These are phyloP conservation scores for Gadopsis marmoratus DNA, from an alignment of 2,797 vertebrate species.

Conservation along the genomic window DNA sequence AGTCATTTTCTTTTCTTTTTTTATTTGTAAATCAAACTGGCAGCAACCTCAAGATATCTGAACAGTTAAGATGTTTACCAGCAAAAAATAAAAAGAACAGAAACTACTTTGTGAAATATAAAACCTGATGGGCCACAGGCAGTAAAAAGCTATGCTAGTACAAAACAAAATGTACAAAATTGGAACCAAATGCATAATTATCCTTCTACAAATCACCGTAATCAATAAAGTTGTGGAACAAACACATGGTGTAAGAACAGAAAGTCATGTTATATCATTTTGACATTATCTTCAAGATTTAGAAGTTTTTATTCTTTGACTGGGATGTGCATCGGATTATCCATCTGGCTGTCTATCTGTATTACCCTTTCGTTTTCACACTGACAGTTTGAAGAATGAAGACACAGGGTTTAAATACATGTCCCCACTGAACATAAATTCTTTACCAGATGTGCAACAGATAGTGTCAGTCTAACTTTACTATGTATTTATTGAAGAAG, in stretches of 20 bases:
- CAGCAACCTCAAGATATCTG: constrained; percentile 1
- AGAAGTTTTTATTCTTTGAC: constrained; percentile 76
- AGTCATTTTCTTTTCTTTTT: neutral
- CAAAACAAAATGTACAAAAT: constrained; percentile 10
- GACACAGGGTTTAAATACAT: constrained; percentile 79
- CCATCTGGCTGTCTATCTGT: constrained; percentile 74
- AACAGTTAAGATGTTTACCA: neutral
- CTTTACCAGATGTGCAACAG: constrained; percentile 73
- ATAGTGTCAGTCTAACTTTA: constrained; percentile 75
- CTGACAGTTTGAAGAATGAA: constrained; percentile 79
- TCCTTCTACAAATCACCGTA: constrained; percentile 25
- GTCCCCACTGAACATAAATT: constrained; percentile 58
- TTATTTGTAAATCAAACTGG: neutral
- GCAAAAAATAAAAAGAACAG: neutral
- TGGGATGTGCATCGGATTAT: constrained; percentile 79
- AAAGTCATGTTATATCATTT: constrained; percentile 43
- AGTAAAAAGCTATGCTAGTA: constrained; percentile 3
- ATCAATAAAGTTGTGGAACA: constrained; percentile 43
- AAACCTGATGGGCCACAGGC: neutral
- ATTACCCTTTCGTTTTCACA: constrained; percentile 76
- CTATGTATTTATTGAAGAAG: constrained; percentile 41
- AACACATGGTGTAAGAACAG: constrained; percentile 29
- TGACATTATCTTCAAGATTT: constrained; percentile 75
- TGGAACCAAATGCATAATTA: constrained; percentile 18
- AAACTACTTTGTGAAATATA: constrained; percentile 5